phyloP scores from a whole-genome alignment of 2,888 invertebrate species.

The Epicampocera succincta region DNA sequence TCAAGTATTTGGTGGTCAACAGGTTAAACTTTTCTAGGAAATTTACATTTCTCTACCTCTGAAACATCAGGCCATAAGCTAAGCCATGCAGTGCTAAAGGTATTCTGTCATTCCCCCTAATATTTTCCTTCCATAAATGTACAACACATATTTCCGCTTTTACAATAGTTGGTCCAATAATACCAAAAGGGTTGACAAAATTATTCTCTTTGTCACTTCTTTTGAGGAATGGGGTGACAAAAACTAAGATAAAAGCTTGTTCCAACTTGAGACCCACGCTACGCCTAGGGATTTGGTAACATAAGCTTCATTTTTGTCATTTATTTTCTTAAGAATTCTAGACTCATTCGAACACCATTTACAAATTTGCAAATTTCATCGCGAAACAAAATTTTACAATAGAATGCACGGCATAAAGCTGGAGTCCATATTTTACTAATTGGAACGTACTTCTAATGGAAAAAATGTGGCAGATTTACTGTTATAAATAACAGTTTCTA shows the following conservation, averaged over 20 bases:
- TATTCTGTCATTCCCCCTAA: slow-evolving; percentile 45
- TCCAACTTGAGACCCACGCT: not conserved
- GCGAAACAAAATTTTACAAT: no score
- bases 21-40: slow-evolving; percentile 34
- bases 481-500: no score
- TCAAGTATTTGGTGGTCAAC: slow-evolving; percentile 42
- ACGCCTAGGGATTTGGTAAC: not conserved
- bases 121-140: slow-evolving; percentile 44
- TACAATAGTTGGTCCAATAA: slow-evolving; percentile 46
- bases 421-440: no score
- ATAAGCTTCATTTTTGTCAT: not conserved
- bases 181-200: slow-evolving; percentile 44
- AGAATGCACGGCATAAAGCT: no score
- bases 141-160: slow-evolving; percentile 49
- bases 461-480: no score
- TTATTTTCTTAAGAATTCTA: not conserved
- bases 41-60: slow-evolving; percentile 9
- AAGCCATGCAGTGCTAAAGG: slow-evolving; percentile 19
- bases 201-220: slow-evolving; percentile 20
- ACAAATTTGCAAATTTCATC: no score
- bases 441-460: no score
- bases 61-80: slow-evolving; percentile 27
- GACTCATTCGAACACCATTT: no score
- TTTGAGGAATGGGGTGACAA: not conserved
- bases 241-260: slow-evolving; percentile 18